Conservation (phyloP, 2,797 vertebrate species). For the Halcyon badia region DNA sequence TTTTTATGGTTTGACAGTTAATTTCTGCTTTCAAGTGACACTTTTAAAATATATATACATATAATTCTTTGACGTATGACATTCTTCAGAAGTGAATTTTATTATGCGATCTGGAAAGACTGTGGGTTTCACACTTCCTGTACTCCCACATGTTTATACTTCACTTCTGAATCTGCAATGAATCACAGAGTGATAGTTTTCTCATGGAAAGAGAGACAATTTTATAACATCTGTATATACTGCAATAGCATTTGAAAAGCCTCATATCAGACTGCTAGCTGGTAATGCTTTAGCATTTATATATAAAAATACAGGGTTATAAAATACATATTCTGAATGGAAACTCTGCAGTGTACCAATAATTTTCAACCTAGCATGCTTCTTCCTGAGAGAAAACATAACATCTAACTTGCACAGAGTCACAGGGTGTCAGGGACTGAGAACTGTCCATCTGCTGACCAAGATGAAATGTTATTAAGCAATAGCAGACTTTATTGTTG, state of each 20-base stretch:
- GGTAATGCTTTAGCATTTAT: background rate
- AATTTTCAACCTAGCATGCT: background rate
- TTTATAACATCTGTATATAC: background rate
- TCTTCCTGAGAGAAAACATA: background rate
- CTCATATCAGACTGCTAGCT: background rate
- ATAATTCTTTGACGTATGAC: background rate
- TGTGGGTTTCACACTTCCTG: background rate
- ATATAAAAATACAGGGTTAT: background rate
- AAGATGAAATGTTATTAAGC: background rate
- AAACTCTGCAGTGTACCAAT: background rate
- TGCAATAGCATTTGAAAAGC: background rate
- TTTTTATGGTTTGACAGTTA: background rate
- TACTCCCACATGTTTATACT: background rate
- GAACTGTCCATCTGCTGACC: background rate
- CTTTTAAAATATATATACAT: background rate
- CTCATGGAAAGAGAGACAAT: background rate
- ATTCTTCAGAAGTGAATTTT: constrained; percentile 11
- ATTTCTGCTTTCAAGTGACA: background rate
- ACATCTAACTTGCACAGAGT: background rate
- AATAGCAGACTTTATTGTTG: background rate
- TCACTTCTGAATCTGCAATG: background rate
- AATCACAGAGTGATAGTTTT: background rate
- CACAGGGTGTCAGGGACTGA: background rate
- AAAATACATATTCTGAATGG: background rate
- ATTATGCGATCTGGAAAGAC: background rate